Evolutionary conservation across 2,113 vertebrate genomes (phyloP), one percentile per base, ranked within the genome.

Genomic region (Kryptolebias marmoratus): DNA sequence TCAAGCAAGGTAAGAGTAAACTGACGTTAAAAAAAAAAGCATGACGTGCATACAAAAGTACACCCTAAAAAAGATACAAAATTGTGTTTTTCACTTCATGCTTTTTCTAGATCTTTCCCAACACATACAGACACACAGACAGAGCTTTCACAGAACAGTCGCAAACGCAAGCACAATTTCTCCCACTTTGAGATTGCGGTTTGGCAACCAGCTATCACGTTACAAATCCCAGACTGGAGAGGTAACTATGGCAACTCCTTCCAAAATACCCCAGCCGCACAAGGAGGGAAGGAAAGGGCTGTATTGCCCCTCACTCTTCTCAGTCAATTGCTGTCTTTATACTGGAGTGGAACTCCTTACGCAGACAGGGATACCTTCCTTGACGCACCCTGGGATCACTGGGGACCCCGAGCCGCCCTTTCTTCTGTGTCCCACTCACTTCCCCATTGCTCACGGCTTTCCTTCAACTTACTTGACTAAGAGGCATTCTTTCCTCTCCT

Each of bases 221-320:
- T 93, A 93, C 92, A 93, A 90, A 92, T 93, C 90, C 91, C 91
- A 89, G 85, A 88, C 91, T 81, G 54, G 77, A 91, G 81, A 80
- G 75, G 93, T 92, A 90, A 85, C 90, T 87, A 92, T 94, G 90
- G 92, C 77, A 93, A 93, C 92, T 65, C 78, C 90, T 93, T 94
- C 92, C 92, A 94, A 94, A 95, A 95, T 93, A 95, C 84, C 91
- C 89, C 80, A 67, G 79, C 79, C 80, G 77, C 71, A 75, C 79
- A 88, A 80, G 85, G 79, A 86, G 80, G 78, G 54, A 90, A 90
- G 87, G 22, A 85, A 92, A 89, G 82, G 92, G 87, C 82, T 86
- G 77, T 89, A 50, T 91, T 91, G 28, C 82, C 85, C 84, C 87
- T 86, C 72, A 45, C 82, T 85, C 69, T 77, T 70, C 61, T 82